These are phyloP conservation scores for Xerus rutilus DNA, from an alignment of 2,797 vertebrate genomes.

Conservation along the genomic window DNA sequence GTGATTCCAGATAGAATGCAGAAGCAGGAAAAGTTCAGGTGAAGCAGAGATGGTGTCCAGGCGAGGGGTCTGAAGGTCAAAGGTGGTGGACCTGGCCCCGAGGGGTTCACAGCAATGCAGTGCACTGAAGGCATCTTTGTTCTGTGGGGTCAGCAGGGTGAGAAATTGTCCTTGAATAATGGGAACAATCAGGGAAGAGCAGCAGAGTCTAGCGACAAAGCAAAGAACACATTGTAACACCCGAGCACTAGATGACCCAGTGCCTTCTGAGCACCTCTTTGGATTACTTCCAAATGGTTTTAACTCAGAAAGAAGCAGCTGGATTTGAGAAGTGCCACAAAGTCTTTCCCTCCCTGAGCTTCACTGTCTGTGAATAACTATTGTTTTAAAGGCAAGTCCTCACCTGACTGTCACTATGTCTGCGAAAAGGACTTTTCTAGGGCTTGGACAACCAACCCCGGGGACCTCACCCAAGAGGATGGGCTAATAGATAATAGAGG, in stretches of 20 bases:
- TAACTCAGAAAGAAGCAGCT: conserved; percentile 34
- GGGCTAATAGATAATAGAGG: not conserved
- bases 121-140: not conserved
- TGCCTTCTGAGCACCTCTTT: conserved; percentile 10
- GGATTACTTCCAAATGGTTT: not conserved
- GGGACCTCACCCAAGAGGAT: not conserved
- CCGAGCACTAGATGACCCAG: not conserved
- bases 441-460: not conserved
- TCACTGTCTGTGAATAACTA: not conserved
- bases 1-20: not conserved
- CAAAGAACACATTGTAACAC: conserved; percentile 47
- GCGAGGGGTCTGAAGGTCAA: not conserved
- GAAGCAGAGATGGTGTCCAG: not conserved
- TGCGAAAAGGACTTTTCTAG: not conserved
- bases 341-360: not conserved
- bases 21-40: not conserved
- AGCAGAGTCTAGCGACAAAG: not conserved
- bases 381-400: not conserved
- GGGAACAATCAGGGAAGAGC: conserved; percentile 19
- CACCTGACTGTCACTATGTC: not conserved
- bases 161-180: conserved; percentile 66
- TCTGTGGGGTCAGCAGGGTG: not conserved
- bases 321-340: not conserved
- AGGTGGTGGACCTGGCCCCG: not conserved
- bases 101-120: not conserved